Conservation (phyloP, 2,888 invertebrate genomes). For the Allygus modestus region DNA sequence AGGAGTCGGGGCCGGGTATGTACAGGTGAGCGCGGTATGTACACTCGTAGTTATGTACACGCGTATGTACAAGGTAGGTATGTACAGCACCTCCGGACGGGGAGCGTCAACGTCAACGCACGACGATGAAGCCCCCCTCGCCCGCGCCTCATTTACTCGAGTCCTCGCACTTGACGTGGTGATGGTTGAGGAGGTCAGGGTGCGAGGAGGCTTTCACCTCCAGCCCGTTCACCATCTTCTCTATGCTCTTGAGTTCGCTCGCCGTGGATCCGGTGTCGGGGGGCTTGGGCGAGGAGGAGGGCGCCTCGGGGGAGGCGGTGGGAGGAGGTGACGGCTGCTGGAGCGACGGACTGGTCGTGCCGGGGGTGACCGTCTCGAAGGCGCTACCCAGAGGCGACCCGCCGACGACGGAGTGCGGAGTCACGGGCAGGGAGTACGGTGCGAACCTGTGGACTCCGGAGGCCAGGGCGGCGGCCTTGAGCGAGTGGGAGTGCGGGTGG, state of each 20-base stretch:
- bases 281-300: conserved; percentile 62
- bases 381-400: conserved; percentile 85
- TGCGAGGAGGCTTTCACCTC: conserved; percentile 84
- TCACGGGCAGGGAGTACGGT: conserved; percentile 89
- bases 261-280: conserved; percentile 78
- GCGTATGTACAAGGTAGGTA: conserved; percentile 24
- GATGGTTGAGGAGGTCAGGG: conserved; percentile 66
- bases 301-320: conserved; percentile 63
- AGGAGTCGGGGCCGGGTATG: conserved; percentile 37
- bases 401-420: conserved; percentile 74
- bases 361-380: conserved; percentile 93
- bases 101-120: conserved; percentile 31
- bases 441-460: conserved; percentile 89
- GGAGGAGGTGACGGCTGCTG: conserved; percentile 68
- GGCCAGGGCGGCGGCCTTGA: conserved; percentile 76
- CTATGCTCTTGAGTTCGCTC: conserved; percentile 95
- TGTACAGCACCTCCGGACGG: conserved; percentile 11
- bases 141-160: conserved; percentile 49
- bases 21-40: conserved; percentile 38
- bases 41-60: conserved; percentile 28
- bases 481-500: conserved; percentile 76
- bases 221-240: conserved; percentile 97
- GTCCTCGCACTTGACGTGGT: conserved; percentile 62
- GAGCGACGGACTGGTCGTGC: conserved; percentile 73
- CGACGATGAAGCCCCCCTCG: conserved; percentile 49